These are phyloP conservation scores for Mesitornis unicolor DNA, from an alignment of 2,113 vertebrate species.

Conservation along the genomic window DNA sequence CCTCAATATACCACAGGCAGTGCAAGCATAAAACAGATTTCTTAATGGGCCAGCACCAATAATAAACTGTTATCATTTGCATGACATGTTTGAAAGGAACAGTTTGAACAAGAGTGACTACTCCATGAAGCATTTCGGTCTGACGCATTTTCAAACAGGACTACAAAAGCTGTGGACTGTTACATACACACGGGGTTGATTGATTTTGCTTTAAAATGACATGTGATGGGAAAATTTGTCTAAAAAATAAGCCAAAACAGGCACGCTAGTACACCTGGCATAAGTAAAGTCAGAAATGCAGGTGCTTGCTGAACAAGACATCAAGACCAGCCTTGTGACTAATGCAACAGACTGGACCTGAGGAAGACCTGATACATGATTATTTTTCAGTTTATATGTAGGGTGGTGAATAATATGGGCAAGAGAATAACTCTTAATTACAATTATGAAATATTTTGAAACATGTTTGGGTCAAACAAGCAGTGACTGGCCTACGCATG, in stretches of 20 bases:
- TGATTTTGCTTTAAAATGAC: not conserved
- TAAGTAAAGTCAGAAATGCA: not conserved
- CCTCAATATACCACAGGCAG: not conserved
- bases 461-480: not conserved
- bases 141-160: not conserved
- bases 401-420: not conserved
- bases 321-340: not conserved
- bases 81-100: not conserved
- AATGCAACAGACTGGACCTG: not conserved
- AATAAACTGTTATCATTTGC: not conserved
- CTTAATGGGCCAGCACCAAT: constrained; percentile 20
- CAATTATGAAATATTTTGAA: not conserved
- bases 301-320: not conserved
- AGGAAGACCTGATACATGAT: not conserved
- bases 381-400: not conserved
- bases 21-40: not conserved
- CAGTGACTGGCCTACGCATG: not conserved
- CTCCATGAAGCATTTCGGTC: not conserved
- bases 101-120: not conserved
- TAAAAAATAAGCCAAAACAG: not conserved
- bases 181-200: not conserved
- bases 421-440: not conserved
- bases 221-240: not conserved
- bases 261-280: not conserved
- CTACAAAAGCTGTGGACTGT: not conserved